Evolutionary conservation across 2,113 vertebrate genomes (phyloP).

Genomic region (Fulmarus glacialis): DNA sequence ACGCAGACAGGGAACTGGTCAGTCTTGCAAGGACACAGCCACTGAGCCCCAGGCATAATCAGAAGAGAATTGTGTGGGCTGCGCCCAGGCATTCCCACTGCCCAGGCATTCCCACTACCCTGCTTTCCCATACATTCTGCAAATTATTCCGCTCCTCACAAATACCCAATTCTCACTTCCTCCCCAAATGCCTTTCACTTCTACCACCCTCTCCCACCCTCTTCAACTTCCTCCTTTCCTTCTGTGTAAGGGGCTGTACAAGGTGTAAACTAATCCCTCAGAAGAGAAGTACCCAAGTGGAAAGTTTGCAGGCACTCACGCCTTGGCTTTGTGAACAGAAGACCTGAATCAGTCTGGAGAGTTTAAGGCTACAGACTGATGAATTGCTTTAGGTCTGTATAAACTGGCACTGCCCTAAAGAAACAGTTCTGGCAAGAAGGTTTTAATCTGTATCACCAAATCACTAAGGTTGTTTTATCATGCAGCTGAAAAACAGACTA

Average conservation of each 20-base stretch:
- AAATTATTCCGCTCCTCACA: not conserved
- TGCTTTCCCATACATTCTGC: not conserved
- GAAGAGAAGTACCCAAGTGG: not conserved
- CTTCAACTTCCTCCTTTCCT: not conserved
- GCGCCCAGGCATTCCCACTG: not conserved
- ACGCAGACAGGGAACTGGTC: not conserved
- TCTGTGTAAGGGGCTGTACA: not conserved
- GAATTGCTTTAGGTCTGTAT: not conserved
- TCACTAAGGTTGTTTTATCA: not conserved
- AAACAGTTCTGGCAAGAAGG: not conserved
- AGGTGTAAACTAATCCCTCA: not conserved
- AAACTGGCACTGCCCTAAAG: not conserved
- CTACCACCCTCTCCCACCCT: not conserved
- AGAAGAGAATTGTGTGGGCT: not conserved
- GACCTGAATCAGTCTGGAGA: not conserved
- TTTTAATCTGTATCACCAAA: not conserved
- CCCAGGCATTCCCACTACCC: not conserved
- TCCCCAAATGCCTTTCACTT: constrained; percentile 5
- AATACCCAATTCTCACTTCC: not conserved
- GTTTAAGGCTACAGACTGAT: not conserved
- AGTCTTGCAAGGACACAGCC: not conserved
- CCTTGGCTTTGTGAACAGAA: not conserved
- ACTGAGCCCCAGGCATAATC: fast-evolving
- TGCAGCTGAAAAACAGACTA: not conserved
- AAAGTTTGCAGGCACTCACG: not conserved